Conservation (phyloP, 1,140 invertebrate species). For the Bursaphelenchus mucronatus region DNA sequence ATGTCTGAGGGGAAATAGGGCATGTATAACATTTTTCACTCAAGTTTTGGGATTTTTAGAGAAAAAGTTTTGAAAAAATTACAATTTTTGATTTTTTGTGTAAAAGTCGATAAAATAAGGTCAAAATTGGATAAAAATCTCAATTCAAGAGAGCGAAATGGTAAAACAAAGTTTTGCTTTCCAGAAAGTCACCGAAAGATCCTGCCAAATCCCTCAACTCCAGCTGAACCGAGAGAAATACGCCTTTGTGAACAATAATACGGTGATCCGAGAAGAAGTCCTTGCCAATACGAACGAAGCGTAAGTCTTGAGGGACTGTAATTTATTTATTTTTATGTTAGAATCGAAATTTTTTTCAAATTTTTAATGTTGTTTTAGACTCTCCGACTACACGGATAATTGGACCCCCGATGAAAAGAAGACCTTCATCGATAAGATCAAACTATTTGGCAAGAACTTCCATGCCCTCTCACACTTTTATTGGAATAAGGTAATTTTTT, state of each 20-base stretch:
- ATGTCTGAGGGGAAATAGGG: no score
- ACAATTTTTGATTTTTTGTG: no score
- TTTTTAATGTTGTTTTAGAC: not conserved
- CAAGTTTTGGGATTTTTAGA: no score
- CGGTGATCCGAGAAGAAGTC: not conserved
- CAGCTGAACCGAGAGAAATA: not conserved
- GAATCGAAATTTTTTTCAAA: no score
- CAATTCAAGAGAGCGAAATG: no score
- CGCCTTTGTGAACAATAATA: conserved; percentile 13
- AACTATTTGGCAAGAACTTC: conserved; percentile 11
- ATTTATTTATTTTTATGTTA: no score
- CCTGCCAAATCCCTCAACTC: conserved; percentile 9
- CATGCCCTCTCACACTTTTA: conserved; percentile 14
- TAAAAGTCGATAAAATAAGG: no score
- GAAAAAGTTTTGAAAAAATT: no score
- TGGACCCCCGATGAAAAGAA: conserved; percentile 6
- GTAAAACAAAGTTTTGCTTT: not conserved
- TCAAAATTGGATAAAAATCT: no score
- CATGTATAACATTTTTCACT: no score
- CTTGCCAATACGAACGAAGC: conserved; percentile 4
- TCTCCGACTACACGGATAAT: not conserved
- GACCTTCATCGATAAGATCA: conserved; percentile 1
- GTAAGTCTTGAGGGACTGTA: not conserved
- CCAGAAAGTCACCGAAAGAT: conserved; percentile 13
- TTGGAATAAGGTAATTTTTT: conserved; percentile 8